Evolutionary conservation across 2,888 invertebrate genomes (phyloP).

Genomic region (Hoplodrina ambigua): DNA sequence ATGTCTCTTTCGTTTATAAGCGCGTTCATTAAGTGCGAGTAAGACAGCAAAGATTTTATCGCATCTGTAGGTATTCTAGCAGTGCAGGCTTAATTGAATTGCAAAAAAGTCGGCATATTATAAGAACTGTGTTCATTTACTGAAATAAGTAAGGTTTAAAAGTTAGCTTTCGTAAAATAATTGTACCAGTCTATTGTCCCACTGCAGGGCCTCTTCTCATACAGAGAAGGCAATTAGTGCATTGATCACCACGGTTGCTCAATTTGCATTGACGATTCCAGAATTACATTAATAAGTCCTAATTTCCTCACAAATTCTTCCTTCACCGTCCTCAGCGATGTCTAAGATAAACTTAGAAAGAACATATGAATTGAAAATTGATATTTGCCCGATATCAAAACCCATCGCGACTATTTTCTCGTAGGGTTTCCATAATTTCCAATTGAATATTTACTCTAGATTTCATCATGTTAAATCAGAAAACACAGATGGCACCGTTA

Average conservation of each 20-base stretch:
- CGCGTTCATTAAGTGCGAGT: conserved; percentile 48
- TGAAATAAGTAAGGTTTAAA: conserved; percentile 11
- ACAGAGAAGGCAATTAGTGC: too few relatives aligned
- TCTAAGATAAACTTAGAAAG: too few relatives aligned
- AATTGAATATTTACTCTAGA: conserved; percentile 11
- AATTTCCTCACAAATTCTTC: too few relatives aligned
- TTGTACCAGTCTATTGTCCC: too few relatives aligned
- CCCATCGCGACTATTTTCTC: not conserved
- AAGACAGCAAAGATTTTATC: conserved; percentile 55
- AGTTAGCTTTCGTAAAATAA: not conserved
- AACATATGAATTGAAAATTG: too few relatives aligned
- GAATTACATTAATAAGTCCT: too few relatives aligned
- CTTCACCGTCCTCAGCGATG: too few relatives aligned
- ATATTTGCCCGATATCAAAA: too few relatives aligned
- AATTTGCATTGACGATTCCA: too few relatives aligned
- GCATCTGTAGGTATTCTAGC: conserved; percentile 37
- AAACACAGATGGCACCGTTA: conserved; percentile 47
- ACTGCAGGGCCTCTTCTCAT: too few relatives aligned
- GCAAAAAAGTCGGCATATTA: conserved; percentile 48
- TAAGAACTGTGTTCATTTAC: conserved; percentile 10
- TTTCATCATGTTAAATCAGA: conserved; percentile 11
- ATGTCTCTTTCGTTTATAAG: conserved; percentile 46
- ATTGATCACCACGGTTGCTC: too few relatives aligned
- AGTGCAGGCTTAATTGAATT: conserved; percentile 54
- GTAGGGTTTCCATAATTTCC: not conserved